A percentile compares a stretch with the other conserved stretches of the same genome.
phyloP scores from a whole-genome alignment of 2,888 invertebrate species.

The Caenorhabditis wallacei region DNA sequence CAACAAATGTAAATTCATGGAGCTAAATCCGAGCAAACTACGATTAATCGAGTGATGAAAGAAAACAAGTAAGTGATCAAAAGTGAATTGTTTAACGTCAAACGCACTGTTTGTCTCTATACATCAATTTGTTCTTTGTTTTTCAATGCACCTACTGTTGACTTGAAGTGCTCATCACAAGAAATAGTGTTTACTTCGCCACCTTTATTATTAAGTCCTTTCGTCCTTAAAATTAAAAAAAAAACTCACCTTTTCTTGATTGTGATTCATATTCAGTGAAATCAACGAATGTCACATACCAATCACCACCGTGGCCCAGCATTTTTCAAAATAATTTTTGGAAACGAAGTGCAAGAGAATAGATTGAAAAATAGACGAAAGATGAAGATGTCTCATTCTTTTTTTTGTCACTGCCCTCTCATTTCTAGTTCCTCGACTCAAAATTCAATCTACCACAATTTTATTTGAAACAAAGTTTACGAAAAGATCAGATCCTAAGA shows the following conservation, averaged over 20 bases:
- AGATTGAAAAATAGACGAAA: not conserved
- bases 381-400: conserved; percentile 13
- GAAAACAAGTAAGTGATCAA: conserved; percentile 52
- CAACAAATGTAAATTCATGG: not conserved
- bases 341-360: not conserved
- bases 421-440: conserved; percentile 3
- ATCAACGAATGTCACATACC: conserved; percentile 47
- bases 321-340: conserved; percentile 7
- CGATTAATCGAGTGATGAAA: not conserved
- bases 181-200: conserved; percentile 41
- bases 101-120: conserved; percentile 55
- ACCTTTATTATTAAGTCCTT: conserved; percentile 45
- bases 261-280: conserved; percentile 38
- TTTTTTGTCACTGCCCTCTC: not conserved
- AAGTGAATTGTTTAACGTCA: conserved; percentile 55
- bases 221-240: conserved; percentile 1
- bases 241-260: conserved; percentile 43
- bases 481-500: not conserved
- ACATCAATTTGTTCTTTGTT: conserved; percentile 63
- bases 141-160: conserved; percentile 50
- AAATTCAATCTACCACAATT: conserved; percentile 26
- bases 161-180: conserved; percentile 58
- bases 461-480: conserved; percentile 39
- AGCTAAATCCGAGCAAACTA: conserved; percentile 34
- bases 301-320: conserved; percentile 54